Evolutionary conservation across 2,888 invertebrate genomes (phyloP).

Genomic region (Phengaris arion): DNA sequence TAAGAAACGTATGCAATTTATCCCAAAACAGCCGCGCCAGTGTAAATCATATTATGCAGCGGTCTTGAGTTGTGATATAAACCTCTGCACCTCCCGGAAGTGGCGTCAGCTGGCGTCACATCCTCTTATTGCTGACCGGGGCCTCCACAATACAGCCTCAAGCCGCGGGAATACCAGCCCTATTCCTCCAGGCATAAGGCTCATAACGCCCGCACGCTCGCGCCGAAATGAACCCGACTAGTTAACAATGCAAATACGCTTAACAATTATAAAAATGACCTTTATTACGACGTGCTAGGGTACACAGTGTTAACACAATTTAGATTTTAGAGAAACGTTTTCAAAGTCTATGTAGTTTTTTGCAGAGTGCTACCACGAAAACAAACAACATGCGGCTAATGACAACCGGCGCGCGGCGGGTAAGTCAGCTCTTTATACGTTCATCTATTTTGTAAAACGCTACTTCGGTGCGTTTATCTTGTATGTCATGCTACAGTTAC

Average conservation of each 20-base stretch:
- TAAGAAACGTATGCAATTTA: background rate
- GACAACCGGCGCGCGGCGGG: background rate
- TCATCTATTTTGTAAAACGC: background rate
- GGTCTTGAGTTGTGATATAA: conserved; percentile 44
- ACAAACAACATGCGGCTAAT: conserved; percentile 10
- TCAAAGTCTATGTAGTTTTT: conserved; percentile 30
- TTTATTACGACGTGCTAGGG: conserved; percentile 43
- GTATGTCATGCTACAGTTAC: background rate
- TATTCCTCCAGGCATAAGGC: conserved; percentile 39
- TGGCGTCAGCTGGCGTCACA: conserved; percentile 66
- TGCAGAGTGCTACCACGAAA: background rate
- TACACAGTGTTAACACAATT: conserved; percentile 2
- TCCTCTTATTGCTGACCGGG: conserved; percentile 73
- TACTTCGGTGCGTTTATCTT: background rate
- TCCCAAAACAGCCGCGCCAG: background rate
- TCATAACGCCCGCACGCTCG: conserved; percentile 39
- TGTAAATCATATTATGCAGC: conserved; percentile 23
- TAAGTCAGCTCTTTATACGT: conserved; percentile 1
- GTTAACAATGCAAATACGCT: conserved; percentile 58
- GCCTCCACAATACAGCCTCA: conserved; percentile 49
- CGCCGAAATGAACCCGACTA: conserved; percentile 65
- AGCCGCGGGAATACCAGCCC: conserved; percentile 40
- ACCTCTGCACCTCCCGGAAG: conserved; percentile 64
- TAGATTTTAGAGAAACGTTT: conserved; percentile 34
- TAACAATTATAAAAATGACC: conserved; percentile 45